Evolutionary conservation across 2,113 vertebrate species (phyloP), one percentile per base, ranked within the genome.

Genomic region (Orcinus orca): DNA sequence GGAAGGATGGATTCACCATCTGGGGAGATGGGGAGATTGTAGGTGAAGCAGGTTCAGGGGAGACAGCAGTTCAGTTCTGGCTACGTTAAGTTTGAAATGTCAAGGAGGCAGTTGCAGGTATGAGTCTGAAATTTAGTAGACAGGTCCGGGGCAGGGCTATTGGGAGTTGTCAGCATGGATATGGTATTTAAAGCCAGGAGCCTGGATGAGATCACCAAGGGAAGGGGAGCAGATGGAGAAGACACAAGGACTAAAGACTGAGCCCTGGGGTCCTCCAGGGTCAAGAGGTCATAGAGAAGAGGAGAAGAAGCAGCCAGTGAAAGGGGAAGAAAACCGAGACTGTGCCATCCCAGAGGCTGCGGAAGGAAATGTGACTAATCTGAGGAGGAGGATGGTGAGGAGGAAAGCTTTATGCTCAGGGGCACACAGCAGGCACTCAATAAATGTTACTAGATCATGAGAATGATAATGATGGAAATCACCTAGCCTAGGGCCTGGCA

Each of bases 241-340:
- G 55, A 44, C 23, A 20, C 1, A 1, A 21, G 9, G 36, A 13
- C 53, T 15, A 38, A n/a, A 58, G 20, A 18, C 38, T 5, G 9
- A 63, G 44, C 20, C 47, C 71, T 2, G 20, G 73, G 67, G 26
- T 70, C 6, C 44, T 21, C 36, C 26, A 41, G 33, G 29, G 23
- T 11, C 17, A 36, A n/a, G 33, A 71, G 3, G 53, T 67, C 74
- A 44, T 1, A 47, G 55, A 53, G 23, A 58, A 73, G n/a, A 33
- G 38, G 74, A 47, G 41, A 60, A 65, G 63, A 44, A 31, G 5
- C 26, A 67, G 1, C 5, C 53, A 23, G 36, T 6, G 63, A 33
- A 1, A 0, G 15, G 31, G n/a, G 47, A 50, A 67, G 67, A 38
- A 53, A 47, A 2, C 15, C 17, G 3, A 8, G 29, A 11, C 2